These are phyloP conservation scores for Agelaius tricolor DNA, from an alignment of 2,113 vertebrate genomes.

Conservation along the genomic window DNA sequence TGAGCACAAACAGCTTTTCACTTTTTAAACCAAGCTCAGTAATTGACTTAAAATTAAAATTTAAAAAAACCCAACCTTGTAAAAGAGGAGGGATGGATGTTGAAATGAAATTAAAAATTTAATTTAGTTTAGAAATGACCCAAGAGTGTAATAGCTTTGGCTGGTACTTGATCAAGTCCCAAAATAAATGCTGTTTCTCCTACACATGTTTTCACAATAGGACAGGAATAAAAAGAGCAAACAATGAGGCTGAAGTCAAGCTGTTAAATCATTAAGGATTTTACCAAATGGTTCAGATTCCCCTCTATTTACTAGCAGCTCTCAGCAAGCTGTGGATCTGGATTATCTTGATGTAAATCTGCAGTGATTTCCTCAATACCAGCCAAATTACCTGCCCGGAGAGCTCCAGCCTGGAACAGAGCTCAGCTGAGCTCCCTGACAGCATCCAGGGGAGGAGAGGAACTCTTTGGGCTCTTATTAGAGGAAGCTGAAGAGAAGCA, in stretches of 20 bases:
- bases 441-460: neutral
- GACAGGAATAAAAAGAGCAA: constrained; percentile 42
- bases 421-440: neutral
- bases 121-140: constrained; percentile 28
- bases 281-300: constrained; percentile 49
- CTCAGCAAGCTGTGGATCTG: neutral
- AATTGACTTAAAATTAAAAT: neutral
- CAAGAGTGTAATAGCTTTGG: constrained; percentile 27
- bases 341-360: constrained; percentile 41
- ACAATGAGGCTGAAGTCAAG: constrained; percentile 51
- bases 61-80: neutral
- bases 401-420: neutral
- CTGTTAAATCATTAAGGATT: constrained; percentile 53
- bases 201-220: constrained; percentile 41
- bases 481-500: constrained; percentile 30
- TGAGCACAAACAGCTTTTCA: neutral
- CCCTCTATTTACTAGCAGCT: neutral
- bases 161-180: constrained; percentile 28
- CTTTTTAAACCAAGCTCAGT: neutral
- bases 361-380: constrained; percentile 29
- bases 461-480: neutral
- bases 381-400: neutral
- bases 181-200: constrained; percentile 12
- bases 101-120: constrained; percentile 51
- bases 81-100: constrained; percentile 4